Evolutionary conservation across 2,797 vertebrate genomes (phyloP).

Genomic region (Jordanella pulchra): DNA sequence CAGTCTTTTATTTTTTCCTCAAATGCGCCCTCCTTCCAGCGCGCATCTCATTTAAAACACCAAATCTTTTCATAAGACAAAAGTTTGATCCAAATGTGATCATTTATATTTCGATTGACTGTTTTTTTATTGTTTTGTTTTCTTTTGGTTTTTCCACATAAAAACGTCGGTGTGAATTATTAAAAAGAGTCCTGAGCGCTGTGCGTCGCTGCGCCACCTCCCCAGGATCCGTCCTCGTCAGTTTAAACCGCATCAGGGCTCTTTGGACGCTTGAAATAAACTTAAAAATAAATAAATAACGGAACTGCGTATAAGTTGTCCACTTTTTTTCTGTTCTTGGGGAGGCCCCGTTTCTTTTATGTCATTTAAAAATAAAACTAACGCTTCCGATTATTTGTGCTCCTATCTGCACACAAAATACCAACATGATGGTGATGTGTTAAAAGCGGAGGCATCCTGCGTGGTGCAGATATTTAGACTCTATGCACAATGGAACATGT

Average conservation of each 20-base stretch:
- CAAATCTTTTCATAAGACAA: background rate
- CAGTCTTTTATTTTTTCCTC: background rate
- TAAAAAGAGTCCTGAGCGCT: background rate
- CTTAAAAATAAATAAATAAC: no score
- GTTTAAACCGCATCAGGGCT: background rate
- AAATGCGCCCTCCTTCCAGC: background rate
- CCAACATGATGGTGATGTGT: no score
- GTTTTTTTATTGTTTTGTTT: background rate
- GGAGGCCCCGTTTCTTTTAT: background rate
- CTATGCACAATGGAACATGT: background rate
- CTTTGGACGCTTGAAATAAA: background rate
- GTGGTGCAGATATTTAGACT: background rate
- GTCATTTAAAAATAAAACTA: background rate
- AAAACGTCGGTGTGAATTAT: background rate
- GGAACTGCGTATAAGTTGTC: no score
- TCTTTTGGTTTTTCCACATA: background rate
- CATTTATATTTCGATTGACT: background rate
- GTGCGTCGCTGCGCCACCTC: background rate
- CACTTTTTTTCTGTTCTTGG: no score
- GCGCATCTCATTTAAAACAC: background rate
- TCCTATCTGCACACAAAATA: background rate
- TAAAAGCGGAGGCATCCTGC: no score
- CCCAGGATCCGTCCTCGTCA: background rate
- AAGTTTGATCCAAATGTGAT: background rate
- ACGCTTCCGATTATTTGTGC: background rate